Evolutionary conservation across 2,113 vertebrate genomes (phyloP), one percentile per base, ranked within the genome.

Genomic region (Dipodomys spectabilis): DNA sequence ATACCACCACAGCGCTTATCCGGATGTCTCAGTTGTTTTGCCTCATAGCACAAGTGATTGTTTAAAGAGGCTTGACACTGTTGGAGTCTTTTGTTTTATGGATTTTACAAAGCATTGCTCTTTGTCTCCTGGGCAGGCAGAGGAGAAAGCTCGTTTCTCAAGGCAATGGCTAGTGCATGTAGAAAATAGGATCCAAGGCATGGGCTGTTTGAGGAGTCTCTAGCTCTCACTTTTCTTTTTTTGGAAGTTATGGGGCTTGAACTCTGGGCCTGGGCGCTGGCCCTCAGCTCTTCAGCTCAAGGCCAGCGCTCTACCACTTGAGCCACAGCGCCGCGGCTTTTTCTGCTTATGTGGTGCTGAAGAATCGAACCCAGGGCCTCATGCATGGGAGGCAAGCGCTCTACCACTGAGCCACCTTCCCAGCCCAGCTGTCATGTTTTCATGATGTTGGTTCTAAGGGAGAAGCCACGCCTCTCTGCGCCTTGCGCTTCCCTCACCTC

Each of bases 61-160:
- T 97, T 97, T 97, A 97, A 97, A 98, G 95, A 97, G 94, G 97
- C 92, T 93, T 96, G 96, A 97, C 96, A 94, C 92, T 94, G 93
- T 95, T 94, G 96, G 97, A 98, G 96, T 95, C 95, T 96, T 95
- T 97, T 97, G 96, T 95, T 98, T 97, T 97, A 97, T 96, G 95
- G 97, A 91, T 97, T 97, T 97, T 94, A 94, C 87, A 97, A 94
- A 97, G 90, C 95, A 96, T 94, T 83, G 96, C 94, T 94, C 72
- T 92, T 95, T 92, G 81, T 98, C 97, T 97, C 94, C 91, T 91
- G 81, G 5, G 81, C 75, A 93, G 92, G 80, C 92, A 88, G 92
- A 90, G 18, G 80, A 87, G 88, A 93, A 49, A 95, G 96, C 82
- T 96, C 87, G 88, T 90, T 96, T 95, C 81, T 96, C 92, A 95